These are phyloP conservation scores for Exephanes ischioxanthus DNA, from an alignment of 2,888 invertebrate species.

Conservation along the genomic window DNA sequence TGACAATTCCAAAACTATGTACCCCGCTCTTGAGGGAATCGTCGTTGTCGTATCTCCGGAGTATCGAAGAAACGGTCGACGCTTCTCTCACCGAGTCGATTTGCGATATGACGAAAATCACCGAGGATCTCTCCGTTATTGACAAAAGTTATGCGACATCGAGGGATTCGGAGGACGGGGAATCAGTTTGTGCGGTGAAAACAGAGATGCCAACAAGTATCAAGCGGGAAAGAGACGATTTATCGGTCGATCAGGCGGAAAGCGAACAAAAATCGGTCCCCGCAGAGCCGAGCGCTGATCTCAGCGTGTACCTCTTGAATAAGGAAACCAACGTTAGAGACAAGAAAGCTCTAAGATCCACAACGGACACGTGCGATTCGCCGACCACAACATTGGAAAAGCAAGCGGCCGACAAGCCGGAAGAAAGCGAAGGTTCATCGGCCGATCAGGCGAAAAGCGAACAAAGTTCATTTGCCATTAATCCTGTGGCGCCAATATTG, in stretches of 20 bases:
- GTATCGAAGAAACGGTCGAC: neutral
- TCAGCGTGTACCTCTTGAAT: neutral
- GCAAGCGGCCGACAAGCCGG: slow-evolving; percentile 43
- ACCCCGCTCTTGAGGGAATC: neutral
- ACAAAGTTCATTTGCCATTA: neutral
- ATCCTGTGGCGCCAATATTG: slow-evolving; percentile 36
- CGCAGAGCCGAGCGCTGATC: slow-evolving; percentile 14
- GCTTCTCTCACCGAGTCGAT: neutral
- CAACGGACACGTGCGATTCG: slow-evolving; percentile 70
- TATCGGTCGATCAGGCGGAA: neutral
- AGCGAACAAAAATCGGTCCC: slow-evolving; percentile 47
- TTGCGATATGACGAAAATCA: slow-evolving; percentile 11
- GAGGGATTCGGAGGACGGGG: neutral
- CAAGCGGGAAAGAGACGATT: neutral
- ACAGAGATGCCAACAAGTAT: neutral
- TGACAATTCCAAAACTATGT: slow-evolving; percentile 58
- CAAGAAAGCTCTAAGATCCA: slow-evolving; percentile 70
- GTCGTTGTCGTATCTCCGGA: neutral
- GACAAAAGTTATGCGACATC: slow-evolving; percentile 11
- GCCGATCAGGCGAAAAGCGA: neutral
- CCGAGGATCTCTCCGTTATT: neutral
- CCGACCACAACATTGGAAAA: slow-evolving; percentile 52
- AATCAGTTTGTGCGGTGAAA: neutral
- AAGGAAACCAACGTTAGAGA: slow-evolving; percentile 53
- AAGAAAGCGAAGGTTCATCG: slow-evolving; percentile 7